Conservation (phyloP, 2,113 vertebrate genomes). For the Callaeas wilsoni region DNA sequence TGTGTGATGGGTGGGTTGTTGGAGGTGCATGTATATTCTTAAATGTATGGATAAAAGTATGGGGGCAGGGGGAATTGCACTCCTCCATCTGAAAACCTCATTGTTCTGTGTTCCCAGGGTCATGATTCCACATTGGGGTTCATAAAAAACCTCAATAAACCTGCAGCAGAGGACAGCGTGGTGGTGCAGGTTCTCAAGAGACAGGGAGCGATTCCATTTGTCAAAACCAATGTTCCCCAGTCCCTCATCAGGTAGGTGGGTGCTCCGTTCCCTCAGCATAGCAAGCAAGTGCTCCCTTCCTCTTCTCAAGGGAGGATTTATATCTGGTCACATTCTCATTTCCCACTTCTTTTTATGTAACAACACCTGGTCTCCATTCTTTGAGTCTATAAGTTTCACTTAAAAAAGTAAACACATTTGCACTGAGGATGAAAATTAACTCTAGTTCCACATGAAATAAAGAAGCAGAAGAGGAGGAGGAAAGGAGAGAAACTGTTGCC, state of each 20-base stretch:
- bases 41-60: background rate
- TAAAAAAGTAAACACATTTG: background rate
- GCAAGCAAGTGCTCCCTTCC: background rate
- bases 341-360: background rate
- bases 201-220: constrained; percentile 91
- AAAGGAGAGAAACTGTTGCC: background rate
- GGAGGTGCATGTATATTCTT: background rate
- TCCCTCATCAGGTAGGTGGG: constrained; percentile 79
- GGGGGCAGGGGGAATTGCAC: accelerated
- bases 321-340: background rate
- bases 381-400: background rate
- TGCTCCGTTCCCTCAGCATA: accelerated
- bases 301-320: background rate
- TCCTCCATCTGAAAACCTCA: background rate
- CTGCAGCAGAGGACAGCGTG: constrained; percentile 75
- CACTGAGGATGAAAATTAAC: background rate
- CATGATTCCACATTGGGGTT: constrained; percentile 80
- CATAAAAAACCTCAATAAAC: constrained; percentile 70
- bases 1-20: background rate
- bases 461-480: background rate
- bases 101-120: constrained; percentile 64
- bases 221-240: constrained; percentile 91
- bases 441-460: background rate
- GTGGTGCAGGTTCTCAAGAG: constrained; percentile 86
- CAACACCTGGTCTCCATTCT: background rate